Evolutionary conservation across 2,888 invertebrate species (phyloP), one percentile per base, ranked within the genome.

Genomic region (Dasypolia templi): DNA sequence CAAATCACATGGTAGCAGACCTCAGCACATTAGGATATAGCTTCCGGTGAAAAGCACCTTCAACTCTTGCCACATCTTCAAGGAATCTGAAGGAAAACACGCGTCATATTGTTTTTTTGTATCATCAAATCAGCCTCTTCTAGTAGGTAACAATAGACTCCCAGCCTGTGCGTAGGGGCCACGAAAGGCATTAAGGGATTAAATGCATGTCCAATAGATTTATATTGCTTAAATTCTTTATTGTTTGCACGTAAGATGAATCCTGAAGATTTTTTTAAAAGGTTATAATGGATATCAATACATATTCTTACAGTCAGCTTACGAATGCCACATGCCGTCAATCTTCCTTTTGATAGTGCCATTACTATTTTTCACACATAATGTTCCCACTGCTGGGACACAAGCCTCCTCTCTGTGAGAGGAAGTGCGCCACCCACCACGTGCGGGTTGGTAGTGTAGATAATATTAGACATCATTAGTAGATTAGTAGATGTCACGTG

Each of bases 121-220:
- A 44, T 35, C 26, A 44, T 29, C 6, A 51, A 68, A 62, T 62
- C 32, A 29, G 11, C 32, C 19, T 53, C 7, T 67, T 3, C 7
- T 17, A n/a, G 26, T 14, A 55, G 35, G 35, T 22, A 63, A 44
- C 22, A 77, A 78, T 46, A 78, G 22, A 22, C 17, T 35, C 3
- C 14, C n/a, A 59, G 0, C 35, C 0, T 44, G 26, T 19, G 32
- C 53, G 53, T 55, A 32, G 39, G 71, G 9, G 51, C 3, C 17
- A 46, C 14, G n/a, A 26, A 29, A 70, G 29, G 22, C 61, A 79
- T 56, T 62, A 42, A 55, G n/a, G 51, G 44, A 32, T 77, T 29
- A 22, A 29, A 32, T n/a, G 35, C 35, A 32, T n/a, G 35, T 32
- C 32, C 44, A 53, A 53, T 56, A 17, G 26, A 14, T 32, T 26